Evolutionary conservation across 2,888 invertebrate species (phyloP), one percentile per base, ranked within the genome.

Genomic region (Drosophila mulleri): DNA sequence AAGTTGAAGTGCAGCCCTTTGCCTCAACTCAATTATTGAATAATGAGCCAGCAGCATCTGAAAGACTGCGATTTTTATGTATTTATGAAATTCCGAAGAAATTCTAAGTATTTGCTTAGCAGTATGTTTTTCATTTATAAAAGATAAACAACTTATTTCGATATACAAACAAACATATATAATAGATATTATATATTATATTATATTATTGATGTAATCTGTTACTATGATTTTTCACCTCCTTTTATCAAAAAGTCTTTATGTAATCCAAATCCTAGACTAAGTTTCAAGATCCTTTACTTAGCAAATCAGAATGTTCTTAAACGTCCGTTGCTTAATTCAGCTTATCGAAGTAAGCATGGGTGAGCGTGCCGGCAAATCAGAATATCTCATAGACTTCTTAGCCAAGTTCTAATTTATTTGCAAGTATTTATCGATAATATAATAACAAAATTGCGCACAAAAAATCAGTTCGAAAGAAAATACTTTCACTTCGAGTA

Each of bases 361-460:
- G 16, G 3, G 26, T n/a, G 16, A 12, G 16, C 11, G 5, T n/a
- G 6, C 16, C 14, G 5, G 7, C 2, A 29, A 47, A 41, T 50
- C 42, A 29, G 20, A 47, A 18, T 26, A 45, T 26, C 14, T 35
- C 2, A 20, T 16, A 18, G 11, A 41, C 29, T 48, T 39, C 16
- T 48, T 48, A 48, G 16, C 23, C 23, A 35, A 26, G 60, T 37
- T 32, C 35, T 32, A 58, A 32, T 26, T 26, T 3, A 44, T 57
- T 18, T 41, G 20, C 50, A 20, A 72, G 37, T 67, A 57, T 62
- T 67, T 53, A 50, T 67, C 56, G 32, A 39, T 23, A 41, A 59
- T 56, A 45, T 26, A 39, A 59, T 52, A 18, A 29, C 0, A 29
- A 48, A 66, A 61, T 58, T 54, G 37, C 50, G 29, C 57, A 42